These are phyloP conservation scores for Diachasmimorpha longicaudata DNA, from an alignment of 1,140 invertebrate genomes.

Conservation along the genomic window DNA sequence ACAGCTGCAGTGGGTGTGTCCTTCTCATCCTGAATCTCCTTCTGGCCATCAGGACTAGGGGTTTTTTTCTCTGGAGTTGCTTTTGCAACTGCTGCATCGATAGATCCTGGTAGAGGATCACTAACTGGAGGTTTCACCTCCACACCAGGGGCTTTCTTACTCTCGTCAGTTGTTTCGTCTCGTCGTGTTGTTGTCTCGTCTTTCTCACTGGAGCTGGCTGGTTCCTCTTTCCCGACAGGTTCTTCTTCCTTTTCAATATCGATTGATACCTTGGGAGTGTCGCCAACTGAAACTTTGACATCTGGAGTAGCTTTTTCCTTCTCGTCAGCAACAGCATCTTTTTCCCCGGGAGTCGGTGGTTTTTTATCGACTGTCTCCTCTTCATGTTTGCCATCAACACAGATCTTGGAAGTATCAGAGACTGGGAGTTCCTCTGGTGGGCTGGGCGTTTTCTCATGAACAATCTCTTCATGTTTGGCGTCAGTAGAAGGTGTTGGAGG, in stretches of 20 bases:
- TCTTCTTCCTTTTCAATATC: too few relatives aligned
- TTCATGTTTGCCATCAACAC: background rate
- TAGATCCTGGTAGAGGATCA: background rate
- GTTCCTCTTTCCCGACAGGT: too few relatives aligned
- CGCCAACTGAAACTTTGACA: background rate
- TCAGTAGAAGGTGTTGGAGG: background rate
- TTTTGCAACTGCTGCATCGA: too few relatives aligned
- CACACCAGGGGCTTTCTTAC: too few relatives aligned
- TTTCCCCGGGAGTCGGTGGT: background rate
- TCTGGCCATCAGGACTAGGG: too few relatives aligned
- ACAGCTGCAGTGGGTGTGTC: too few relatives aligned
- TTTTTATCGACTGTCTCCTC: background rate
- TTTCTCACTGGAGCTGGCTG: too few relatives aligned
- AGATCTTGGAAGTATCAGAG: background rate
- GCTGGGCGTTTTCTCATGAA: slow-evolving; percentile 12
- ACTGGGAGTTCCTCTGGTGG: background rate
- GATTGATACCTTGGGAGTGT: too few relatives aligned
- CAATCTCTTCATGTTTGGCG: background rate
- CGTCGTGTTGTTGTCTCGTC: too few relatives aligned
- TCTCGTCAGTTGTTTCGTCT: too few relatives aligned
- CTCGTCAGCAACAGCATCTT: background rate
- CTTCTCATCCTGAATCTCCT: too few relatives aligned
- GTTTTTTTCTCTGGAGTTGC: too few relatives aligned
- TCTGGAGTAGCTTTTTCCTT: background rate
- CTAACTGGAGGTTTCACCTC: background rate